Base-by-base conservation (phyloP, 2,113 vertebrate genomes). In the Amphiprion ocellaris region DNA sequence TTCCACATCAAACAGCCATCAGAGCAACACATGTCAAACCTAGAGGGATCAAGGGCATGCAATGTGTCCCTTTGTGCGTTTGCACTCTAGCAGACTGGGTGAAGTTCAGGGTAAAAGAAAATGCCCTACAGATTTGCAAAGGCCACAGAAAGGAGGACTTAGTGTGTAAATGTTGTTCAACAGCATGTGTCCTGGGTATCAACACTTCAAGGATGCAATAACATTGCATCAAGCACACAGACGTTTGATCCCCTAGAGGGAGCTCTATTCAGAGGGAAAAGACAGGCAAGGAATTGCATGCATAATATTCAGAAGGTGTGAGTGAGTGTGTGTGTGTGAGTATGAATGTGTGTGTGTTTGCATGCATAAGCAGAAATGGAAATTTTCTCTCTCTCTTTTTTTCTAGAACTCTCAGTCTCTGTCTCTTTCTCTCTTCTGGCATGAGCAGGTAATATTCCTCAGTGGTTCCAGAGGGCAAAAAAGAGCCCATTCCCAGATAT, bases 331-430 rank as follows among this genome's bases (percentile, higher is more conserved):
- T 41, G 41, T 44, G 77, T 74, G 62, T 68, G 30, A 15, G 3
- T 44, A 15, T 56, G 74, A 5, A n/a, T 83, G 83, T 65, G 79
- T 75, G 74, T 82, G 87, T 84, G 81, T 87, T 90, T 89, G 87
- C 90, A 90, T 93, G 78, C 88, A 91, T 92, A 90, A 91, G 92
- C 92, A 92, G 84, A 91, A 91, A 92, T 90, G 84, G 85, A 92
- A 88, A 86, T 90, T 59, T 74, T 61, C 37, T 81, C 62, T 73
- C 30, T 68, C 72, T 82, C 64, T 84, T 58, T 69, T 26, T 63
- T 67, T 83, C 62, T 74, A 72, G 63, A 72, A 63, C 46, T 65
- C 52, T 82, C 28, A 62, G 63, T 58, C 77, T 70, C 47, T 58
- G 10, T 50, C 28, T 50, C 60, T 82, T 56, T 78, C 70, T 75